A percentile compares a stretch with the other conserved stretches of the same genome.
Conservation (phyloP, 2,797 vertebrate genomes). For the Fringilla coelebs region DNA sequence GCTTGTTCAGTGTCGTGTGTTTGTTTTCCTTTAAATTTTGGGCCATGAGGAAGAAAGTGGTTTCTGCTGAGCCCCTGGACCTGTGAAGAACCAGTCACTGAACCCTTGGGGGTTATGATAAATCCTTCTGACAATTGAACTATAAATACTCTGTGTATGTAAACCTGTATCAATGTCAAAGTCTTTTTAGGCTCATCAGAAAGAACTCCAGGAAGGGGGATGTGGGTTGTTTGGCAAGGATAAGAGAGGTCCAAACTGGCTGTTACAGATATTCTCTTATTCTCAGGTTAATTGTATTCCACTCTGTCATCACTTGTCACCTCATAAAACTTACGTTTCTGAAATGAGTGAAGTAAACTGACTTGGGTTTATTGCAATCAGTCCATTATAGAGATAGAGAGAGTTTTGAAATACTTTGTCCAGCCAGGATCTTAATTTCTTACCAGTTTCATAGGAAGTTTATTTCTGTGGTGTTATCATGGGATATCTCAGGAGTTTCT, state of each 20-base stretch:
- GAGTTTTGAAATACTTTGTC: neutral
- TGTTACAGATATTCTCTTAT: neutral
- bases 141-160: neutral
- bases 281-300: neutral
- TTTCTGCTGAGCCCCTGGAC: neutral
- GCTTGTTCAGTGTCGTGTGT: accelerated
- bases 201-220: neutral
- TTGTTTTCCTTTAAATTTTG: neutral
- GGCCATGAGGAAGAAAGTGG: neutral
- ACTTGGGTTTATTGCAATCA: neutral
- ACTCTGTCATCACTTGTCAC: neutral
- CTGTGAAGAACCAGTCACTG: neutral
- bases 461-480: neutral
- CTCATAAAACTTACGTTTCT: neutral
- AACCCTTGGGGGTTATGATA: neutral
- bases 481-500: neutral
- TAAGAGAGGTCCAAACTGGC: neutral
- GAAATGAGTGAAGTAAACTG: neutral
- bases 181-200: neutral
- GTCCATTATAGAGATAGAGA: neutral
- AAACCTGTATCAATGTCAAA: neutral
- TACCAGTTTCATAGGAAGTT: neutral
- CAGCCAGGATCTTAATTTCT: neutral
- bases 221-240: neutral
- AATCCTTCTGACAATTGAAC: neutral